These are phyloP conservation scores for Phymastichus coffea DNA, from an alignment of 1,140 invertebrate species.

Conservation along the genomic window DNA sequence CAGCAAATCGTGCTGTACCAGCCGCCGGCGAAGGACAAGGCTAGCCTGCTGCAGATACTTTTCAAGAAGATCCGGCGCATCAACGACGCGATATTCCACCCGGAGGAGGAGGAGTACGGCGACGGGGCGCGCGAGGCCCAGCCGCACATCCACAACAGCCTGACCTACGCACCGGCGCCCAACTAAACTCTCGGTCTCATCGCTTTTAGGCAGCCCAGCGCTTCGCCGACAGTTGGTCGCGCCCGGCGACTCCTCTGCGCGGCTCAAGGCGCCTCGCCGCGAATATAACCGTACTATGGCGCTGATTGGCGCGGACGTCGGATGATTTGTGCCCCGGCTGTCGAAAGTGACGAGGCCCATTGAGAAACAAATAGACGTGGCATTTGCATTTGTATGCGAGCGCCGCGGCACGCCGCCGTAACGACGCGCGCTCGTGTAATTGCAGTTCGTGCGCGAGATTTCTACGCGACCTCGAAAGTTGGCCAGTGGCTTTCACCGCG, in stretches of 20 bases:
- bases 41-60: constrained; percentile 33
- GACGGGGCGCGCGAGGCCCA: neutral
- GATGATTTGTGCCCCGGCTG: no score
- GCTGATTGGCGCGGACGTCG: no score
- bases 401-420: no score
- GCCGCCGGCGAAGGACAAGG: constrained; percentile 34
- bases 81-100: constrained; percentile 38
- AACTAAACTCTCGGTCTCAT: neutral
- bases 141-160: constrained; percentile 2
- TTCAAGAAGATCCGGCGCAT: constrained; percentile 37
- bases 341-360: no score
- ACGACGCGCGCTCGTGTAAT: no score
- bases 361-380: no score
- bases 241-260: neutral
- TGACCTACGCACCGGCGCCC: neutral
- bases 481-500: no score
- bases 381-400: no score
- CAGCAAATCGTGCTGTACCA: constrained; percentile 44
- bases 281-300: no score
- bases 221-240: neutral
- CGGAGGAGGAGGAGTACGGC: constrained; percentile 25
- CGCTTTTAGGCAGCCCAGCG: neutral
- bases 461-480: no score
- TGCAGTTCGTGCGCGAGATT: no score
- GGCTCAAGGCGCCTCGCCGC: no score